Conservation (phyloP, 2,797 vertebrate genomes). For the Vipera ursinii region DNA sequence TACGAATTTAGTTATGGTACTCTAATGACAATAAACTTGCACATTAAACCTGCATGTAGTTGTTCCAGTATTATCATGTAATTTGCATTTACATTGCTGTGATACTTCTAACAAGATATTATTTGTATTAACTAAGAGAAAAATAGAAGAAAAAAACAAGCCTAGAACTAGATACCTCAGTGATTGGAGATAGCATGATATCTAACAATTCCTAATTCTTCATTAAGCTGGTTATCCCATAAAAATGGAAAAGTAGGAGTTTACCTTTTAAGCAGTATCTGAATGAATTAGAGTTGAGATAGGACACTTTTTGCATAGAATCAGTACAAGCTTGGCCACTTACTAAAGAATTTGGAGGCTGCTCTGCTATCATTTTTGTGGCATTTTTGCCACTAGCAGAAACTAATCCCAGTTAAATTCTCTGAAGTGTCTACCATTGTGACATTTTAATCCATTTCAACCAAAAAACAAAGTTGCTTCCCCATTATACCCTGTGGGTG, state of each 20-base stretch:
- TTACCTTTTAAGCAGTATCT: not conserved
- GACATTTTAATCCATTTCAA: not conserved
- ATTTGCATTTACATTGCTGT: slow-evolving; percentile 61
- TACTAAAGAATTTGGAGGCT: not conserved
- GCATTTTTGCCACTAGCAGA: not conserved
- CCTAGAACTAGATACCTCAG: not conserved
- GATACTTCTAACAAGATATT: slow-evolving; percentile 39
- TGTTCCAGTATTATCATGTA: slow-evolving; percentile 59
- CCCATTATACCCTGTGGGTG: not conserved
- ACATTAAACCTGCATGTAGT: slow-evolving; percentile 55
- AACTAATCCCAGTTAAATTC: not conserved
- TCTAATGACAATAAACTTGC: slow-evolving; percentile 56
- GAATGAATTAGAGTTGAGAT: not conserved
- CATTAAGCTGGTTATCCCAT: too few relatives aligned
- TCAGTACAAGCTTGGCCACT: not conserved
- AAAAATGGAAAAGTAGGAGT: too few relatives aligned
- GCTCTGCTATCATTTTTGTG: not conserved
- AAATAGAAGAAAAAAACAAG: not conserved
- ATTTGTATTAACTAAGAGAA: not conserved
- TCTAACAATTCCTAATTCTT: too few relatives aligned
- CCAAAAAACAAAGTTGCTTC: not conserved
- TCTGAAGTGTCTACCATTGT: not conserved
- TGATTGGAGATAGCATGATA: not conserved
- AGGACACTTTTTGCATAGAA: not conserved
- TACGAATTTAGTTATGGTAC: slow-evolving; percentile 65